Base-by-base conservation (phyloP, 2,888 invertebrate genomes). In the Yponomeuta cagnagella region DNA sequence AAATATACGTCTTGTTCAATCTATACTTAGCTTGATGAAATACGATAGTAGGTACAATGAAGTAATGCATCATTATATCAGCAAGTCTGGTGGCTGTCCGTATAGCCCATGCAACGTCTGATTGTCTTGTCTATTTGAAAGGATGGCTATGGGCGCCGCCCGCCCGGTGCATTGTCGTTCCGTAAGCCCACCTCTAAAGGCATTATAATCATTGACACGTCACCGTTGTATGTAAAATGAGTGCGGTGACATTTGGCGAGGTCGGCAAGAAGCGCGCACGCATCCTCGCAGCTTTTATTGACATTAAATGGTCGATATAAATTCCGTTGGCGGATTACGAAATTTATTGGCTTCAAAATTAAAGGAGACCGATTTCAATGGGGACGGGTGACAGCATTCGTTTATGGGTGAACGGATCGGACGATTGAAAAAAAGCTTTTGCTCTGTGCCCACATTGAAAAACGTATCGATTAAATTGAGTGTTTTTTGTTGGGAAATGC, bases 291-390 rank as follows among this genome's bases (percentile, higher is more conserved):
- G 80, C 82, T 79, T 81, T 86, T 86, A 89, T 89, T 88, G 90
- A 88, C 90, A 83, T 88, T 90, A 89, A 90, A 90, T 89, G 85
- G 89, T 77, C 87, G 88, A 90, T 89, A 90, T 90, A 90, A 89
- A 90, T 89, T 89, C 89, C 81, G 80, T 82, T 89, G 90, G 90
- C 89, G 87, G 88, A 90, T 91, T 90, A 88, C 89, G 80, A 89
- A 88, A 90, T 91, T 90, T 90, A 91, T 90, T 89, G 87, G 86
- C 82, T 84, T 91, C 86, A 88, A 90, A 91, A 90, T 90, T 90
- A 90, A 91, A 90, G 81, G 89, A 86, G 87, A 85, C 90, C 90
- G 90, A 89, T 88, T 90, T 90, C 90, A 90, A 90, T 90, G 88
- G 89, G 79, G 82, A 83, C 81, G 77, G 81, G 78, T 88, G 90